These are phyloP conservation scores for Luscinia luscinia DNA, from an alignment of 2,797 vertebrate species.

Conservation along the genomic window DNA sequence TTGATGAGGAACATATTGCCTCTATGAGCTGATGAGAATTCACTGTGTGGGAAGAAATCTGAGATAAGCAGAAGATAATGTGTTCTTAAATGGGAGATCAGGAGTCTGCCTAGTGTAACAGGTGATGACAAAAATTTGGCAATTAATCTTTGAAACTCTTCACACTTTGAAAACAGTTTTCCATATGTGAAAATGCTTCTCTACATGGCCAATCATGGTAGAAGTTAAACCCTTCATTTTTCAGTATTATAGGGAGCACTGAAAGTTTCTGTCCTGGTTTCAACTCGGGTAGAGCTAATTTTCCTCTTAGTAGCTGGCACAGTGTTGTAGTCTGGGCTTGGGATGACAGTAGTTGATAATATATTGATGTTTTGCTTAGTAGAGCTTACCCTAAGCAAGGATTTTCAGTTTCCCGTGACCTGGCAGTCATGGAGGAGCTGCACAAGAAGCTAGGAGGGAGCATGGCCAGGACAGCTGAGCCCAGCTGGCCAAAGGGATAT, in stretches of 20 bases:
- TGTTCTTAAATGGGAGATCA: background rate
- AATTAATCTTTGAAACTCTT: slow-evolving; percentile 8
- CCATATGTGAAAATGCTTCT: background rate
- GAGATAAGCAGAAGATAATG: background rate
- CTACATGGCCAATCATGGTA: background rate
- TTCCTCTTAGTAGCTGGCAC: background rate
- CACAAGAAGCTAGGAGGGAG: background rate
- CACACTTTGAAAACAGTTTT: background rate
- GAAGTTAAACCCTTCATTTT: background rate
- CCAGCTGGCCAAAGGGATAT: background rate
- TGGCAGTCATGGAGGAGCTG: background rate
- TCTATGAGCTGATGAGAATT: background rate
- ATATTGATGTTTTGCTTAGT: background rate
- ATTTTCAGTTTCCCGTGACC: background rate
- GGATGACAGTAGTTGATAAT: background rate
- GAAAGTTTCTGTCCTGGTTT: background rate
- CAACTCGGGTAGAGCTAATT: background rate
- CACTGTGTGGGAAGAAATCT: background rate
- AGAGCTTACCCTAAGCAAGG: background rate
- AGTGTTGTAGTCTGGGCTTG: too few relatives aligned
- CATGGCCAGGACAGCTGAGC: background rate
- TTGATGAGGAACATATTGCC: background rate
- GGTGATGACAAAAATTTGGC: background rate
- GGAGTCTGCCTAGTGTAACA: background rate
- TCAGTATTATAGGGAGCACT: background rate